Evolutionary conservation across 2,113 vertebrate species (phyloP).

Genomic region (Penelope pileata): DNA sequence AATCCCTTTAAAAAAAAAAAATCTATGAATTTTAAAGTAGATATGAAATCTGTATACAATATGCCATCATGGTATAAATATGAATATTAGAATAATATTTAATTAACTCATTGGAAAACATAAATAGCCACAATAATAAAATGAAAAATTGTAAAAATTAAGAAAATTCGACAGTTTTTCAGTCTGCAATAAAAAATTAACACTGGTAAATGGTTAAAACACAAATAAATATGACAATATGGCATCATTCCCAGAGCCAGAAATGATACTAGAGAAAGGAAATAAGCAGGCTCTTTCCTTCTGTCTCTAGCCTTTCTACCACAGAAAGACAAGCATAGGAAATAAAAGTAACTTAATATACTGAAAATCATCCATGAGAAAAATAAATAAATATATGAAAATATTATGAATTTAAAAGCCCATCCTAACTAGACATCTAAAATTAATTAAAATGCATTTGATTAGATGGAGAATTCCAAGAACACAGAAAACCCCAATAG

Average conservation of each 20-base stretch:
- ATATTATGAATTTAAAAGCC: constrained; percentile 2
- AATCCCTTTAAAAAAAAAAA: too few relatives aligned
- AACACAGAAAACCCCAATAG: neutral
- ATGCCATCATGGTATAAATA: neutral
- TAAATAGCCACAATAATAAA: constrained; percentile 15
- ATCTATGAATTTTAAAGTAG: neutral
- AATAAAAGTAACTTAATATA: neutral
- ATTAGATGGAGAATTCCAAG: neutral
- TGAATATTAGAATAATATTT: constrained; percentile 38
- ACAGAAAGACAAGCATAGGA: neutral
- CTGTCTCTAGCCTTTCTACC: neutral
- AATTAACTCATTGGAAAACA: neutral
- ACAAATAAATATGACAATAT: neutral
- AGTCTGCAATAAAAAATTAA: neutral
- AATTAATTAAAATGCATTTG: constrained; percentile 32
- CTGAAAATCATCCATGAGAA: neutral
- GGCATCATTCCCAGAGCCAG: neutral
- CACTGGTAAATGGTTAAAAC: neutral
- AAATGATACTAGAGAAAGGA: neutral
- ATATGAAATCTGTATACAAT: neutral
- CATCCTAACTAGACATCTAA: neutral
- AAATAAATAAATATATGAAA: neutral
- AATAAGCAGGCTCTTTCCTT: neutral
- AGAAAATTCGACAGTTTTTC: neutral
- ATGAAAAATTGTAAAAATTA: constrained; percentile 12